Evolutionary conservation across 2,888 invertebrate genomes (phyloP), one percentile per base, ranked within the genome.

Genomic region (Meganola albula): DNA sequence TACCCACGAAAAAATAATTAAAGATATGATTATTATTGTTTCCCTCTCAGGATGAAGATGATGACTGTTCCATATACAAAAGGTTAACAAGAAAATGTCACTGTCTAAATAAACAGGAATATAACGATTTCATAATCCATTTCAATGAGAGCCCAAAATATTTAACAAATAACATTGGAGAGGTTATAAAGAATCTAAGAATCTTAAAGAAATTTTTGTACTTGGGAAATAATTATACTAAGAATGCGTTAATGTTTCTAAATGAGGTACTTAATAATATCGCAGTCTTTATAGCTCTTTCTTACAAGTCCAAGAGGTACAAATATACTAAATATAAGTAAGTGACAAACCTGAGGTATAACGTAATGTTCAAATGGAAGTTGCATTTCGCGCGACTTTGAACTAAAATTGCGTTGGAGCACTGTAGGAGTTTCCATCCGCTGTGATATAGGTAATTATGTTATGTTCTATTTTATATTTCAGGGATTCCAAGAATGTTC

Each of bases 181-280:
- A 83, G 57, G 62, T 84, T 13, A 78, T 84, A 33, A 83, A 84
- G 49, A 84, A 84, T 44, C 53, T 82, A 51, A 62, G 69, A 1
- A 77, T 79, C 33, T 29, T 84, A 3, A 83, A 80, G 49, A 80
- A 72, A 55, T 83, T 84, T 59, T 39, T 84, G 2, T 83, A 78
- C 34, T 78, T 84, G 63, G 79, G 76, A 10, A 67, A 72, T 4
- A 48, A 33, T 10, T 78, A 83, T 38, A 66, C 72, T 6, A 76
- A 59, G 41, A 70, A 74, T 31, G 74, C 83, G 4, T 59, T 84
- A 10, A 49, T 60, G 44, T 83, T 84, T 65, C 62, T 84, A 24
- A 77, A 74, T 50, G 75, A 82, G 61, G 82, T 76, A 38, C 9
- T n/a, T 20, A 10, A 7, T 6, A 31, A 13, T 7, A 12, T 6